These are phyloP conservation scores for Semotilus atromaculatus DNA, from an alignment of 2,797 vertebrate genomes.

Conservation along the genomic window DNA sequence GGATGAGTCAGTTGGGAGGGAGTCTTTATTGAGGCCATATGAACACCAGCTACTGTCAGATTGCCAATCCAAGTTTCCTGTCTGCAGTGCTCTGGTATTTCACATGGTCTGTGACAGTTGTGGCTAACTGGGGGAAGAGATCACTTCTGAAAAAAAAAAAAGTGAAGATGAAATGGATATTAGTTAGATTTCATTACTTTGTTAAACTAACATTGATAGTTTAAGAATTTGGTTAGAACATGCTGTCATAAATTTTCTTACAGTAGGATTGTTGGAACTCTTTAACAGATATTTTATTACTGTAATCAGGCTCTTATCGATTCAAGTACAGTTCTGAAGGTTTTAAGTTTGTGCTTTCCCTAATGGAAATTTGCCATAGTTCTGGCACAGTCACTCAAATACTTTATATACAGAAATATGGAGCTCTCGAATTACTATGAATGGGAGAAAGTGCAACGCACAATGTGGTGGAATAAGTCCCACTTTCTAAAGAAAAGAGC, in stretches of 20 bases:
- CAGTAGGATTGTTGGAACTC: not conserved
- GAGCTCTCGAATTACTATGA: too few relatives aligned
- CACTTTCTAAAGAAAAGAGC: too few relatives aligned
- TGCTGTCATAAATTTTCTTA: not conserved
- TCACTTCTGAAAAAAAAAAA: not conserved
- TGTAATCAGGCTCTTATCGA: not conserved
- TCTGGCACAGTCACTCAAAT: not conserved
- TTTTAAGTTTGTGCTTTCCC: not conserved
- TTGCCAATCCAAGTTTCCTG: slow-evolving; percentile 30
- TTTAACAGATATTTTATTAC: not conserved
- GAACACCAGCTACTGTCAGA: slow-evolving; percentile 24
- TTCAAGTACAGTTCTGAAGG: not conserved
- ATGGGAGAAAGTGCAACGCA: too few relatives aligned
- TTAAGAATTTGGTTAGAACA: not conserved
- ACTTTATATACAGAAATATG: too few relatives aligned
- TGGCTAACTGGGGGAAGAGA: not conserved
- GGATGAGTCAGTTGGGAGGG: not conserved
- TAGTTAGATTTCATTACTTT: not conserved
- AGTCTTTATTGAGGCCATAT: slow-evolving; percentile 29
- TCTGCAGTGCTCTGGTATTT: slow-evolving; percentile 11
- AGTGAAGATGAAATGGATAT: not conserved
- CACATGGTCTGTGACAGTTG: slow-evolving; percentile 8
- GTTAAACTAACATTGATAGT: not conserved
- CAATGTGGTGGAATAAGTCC: too few relatives aligned
- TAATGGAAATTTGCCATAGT: not conserved